A percentile compares a stretch with the other conserved stretches of the same genome.
Conservation (phyloP, 2,113 vertebrate species). For the Corythoichthys intestinalis region DNA sequence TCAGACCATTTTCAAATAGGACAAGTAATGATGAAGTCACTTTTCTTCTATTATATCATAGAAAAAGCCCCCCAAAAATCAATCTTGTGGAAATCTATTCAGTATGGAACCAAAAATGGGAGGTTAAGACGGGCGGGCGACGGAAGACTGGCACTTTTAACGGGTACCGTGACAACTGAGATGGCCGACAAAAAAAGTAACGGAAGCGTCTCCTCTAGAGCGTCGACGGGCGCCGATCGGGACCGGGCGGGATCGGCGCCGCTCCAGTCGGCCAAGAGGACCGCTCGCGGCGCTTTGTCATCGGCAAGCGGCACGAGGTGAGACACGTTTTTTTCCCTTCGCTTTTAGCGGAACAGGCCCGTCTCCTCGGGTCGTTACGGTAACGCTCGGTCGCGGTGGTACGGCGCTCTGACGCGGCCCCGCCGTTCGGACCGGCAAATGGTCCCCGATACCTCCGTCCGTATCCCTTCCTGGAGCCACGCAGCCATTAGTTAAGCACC, state of each 20-base stretch:
- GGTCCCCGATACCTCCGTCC: too few relatives aligned
- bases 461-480: too few relatives aligned
- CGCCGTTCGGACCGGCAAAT: too few relatives aligned
- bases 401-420: too few relatives aligned
- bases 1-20: too few relatives aligned
- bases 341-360: not conserved
- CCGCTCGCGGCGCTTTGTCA: constrained; percentile 69
- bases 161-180: too few relatives aligned
- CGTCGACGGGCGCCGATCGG: constrained; percentile 69
- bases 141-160: not conserved
- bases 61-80: too few relatives aligned
- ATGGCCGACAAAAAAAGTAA: not conserved
- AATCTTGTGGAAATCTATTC: not conserved
- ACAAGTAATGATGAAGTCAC: too few relatives aligned
- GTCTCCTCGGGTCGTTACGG: too few relatives aligned
- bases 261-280: constrained; percentile 79
- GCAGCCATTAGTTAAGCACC: too few relatives aligned
- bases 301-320: constrained; percentile 76
- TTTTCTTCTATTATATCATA: too few relatives aligned
- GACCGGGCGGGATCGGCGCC: constrained; percentile 67
- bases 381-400: too few relatives aligned
- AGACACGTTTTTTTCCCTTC: constrained; percentile 17
- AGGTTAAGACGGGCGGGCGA: not conserved
- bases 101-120: not conserved
- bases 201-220: constrained; percentile 50